Evolutionary conservation across 2,113 vertebrate genomes (phyloP).

Genomic region (Hemiscyllium ocellatum): DNA sequence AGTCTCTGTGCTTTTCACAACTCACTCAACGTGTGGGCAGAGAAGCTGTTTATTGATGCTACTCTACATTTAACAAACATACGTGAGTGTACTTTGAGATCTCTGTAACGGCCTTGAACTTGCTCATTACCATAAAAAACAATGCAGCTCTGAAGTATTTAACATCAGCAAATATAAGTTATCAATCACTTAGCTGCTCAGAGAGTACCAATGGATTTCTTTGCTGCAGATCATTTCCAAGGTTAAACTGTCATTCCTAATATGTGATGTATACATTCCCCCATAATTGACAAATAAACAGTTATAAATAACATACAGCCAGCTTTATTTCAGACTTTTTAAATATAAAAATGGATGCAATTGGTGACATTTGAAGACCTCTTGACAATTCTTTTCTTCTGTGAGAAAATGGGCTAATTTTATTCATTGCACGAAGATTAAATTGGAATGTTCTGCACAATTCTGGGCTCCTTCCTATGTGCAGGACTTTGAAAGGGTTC

Average conservation of each 20-base stretch:
- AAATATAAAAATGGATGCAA: not conserved
- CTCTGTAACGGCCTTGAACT: not conserved
- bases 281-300: not conserved
- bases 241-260: conserved; percentile 4
- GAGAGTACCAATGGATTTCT: not conserved
- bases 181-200: not conserved
- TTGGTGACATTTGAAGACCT: not conserved
- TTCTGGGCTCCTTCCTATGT: too few relatives aligned
- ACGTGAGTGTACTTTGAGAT: not conserved
- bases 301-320: not conserved
- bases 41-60: not conserved
- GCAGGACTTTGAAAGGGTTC: too few relatives aligned
- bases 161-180: not conserved
- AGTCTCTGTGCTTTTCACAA: not conserved
- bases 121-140: not conserved
- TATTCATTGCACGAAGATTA: not conserved
- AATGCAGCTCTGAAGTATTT: not conserved
- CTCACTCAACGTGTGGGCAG: not conserved
- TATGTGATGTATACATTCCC: not conserved
- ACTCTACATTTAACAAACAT: not conserved
- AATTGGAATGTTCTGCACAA: too few relatives aligned
- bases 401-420: not conserved
- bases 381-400: not conserved
- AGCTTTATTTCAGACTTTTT: not conserved
- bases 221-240: not conserved